These are phyloP conservation scores for Tauraco hartlaubi DNA, from an alignment of 2,797 vertebrate genomes.

Conservation along the genomic window DNA sequence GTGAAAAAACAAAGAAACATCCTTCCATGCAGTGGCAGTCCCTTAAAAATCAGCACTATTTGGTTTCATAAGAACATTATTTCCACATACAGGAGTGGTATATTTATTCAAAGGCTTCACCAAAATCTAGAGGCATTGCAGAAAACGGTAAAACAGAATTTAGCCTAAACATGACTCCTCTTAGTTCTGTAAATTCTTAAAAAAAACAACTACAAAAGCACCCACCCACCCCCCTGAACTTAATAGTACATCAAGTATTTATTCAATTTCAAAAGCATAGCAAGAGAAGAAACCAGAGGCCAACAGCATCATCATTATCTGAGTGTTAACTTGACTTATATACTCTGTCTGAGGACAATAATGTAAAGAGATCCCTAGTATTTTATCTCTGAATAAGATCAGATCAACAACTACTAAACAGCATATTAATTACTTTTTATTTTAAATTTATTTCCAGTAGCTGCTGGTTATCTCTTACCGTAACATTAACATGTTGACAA, in stretches of 20 bases:
- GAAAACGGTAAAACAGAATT: neutral
- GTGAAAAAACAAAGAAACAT: neutral
- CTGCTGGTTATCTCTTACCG: neutral
- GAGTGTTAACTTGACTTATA: neutral
- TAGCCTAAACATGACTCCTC: neutral
- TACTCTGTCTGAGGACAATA: neutral
- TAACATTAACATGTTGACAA: neutral
- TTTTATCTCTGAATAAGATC: neutral
- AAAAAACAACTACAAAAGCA: neutral
- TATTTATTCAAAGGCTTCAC: neutral
- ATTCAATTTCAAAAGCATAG: neutral
- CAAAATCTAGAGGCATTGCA: neutral
- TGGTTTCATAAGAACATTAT: neutral
- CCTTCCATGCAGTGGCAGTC: neutral
- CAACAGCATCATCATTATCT: neutral
- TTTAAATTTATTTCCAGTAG: neutral
- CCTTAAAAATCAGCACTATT: neutral
- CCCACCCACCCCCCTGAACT: neutral
- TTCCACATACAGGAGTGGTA: neutral
- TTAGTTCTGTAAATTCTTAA: neutral
- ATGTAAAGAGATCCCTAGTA: neutral
- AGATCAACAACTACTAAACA: neutral
- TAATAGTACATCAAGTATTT: neutral
- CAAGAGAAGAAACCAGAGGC: neutral
- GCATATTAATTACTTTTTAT: neutral